Percentiles rank a stretch among this genome's conserved stretches.
These are phyloP conservation scores for Drosophila longiperda DNA, from an alignment of 2,888 invertebrate species.

Conservation along the genomic window DNA sequence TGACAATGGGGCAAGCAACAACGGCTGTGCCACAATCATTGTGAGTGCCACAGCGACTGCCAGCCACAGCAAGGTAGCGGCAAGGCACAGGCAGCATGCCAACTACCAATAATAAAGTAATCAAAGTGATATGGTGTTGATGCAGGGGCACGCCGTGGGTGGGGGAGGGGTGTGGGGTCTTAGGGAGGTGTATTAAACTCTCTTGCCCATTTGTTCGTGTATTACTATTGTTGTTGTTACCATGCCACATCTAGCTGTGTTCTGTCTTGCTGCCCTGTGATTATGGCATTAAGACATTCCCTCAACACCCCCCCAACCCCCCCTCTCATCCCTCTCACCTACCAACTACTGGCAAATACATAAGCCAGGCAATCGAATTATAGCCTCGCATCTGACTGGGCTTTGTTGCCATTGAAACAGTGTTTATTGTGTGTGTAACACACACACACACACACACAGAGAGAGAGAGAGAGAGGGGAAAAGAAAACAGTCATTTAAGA, in stretches of 20 bases:
- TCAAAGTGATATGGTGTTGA: conserved; percentile 81
- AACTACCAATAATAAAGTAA: conserved; percentile 80
- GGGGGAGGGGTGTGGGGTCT: background rate
- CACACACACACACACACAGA: background rate
- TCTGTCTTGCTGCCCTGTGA: conserved; percentile 45
- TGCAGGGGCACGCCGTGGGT: conserved; percentile 9
- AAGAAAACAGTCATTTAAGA: conserved; percentile 14
- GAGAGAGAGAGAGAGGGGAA: background rate
- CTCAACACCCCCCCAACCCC: background rate
- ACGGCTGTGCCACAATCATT: conserved; percentile 59
- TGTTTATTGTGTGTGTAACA: conserved; percentile 2
- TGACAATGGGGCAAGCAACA: conserved; percentile 23
- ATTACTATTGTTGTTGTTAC: conserved; percentile 36
- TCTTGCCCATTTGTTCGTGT: conserved; percentile 19
- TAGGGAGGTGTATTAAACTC: background rate
- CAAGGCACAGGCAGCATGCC: conserved; percentile 33
- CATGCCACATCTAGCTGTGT: conserved; percentile 60
- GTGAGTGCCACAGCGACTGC: conserved; percentile 50
- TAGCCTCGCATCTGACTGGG: conserved; percentile 26
- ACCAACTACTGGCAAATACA: background rate
- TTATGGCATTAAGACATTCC: conserved; percentile 68
- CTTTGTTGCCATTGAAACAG: conserved; percentile 42
- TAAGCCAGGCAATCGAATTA: conserved; percentile 70
- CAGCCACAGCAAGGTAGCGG: conserved; percentile 44
- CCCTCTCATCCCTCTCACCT: background rate